Percentiles rank a stretch among this genome's conserved stretches.
Evolutionary conservation across 2,888 invertebrate genomes (phyloP).

Genomic region (Lydus trimaculatus): DNA sequence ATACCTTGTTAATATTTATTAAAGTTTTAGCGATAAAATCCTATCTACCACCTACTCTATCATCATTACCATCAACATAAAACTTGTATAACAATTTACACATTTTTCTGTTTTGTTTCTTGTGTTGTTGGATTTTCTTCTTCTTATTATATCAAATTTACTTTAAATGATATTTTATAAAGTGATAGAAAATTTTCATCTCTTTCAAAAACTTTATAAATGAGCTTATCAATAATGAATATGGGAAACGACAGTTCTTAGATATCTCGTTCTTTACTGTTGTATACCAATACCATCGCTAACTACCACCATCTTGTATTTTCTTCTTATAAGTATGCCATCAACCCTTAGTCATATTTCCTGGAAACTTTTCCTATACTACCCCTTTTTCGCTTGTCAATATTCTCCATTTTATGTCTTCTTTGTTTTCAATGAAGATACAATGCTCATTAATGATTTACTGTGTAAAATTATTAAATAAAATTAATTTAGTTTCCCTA

Average conservation of each 20-base stretch:
- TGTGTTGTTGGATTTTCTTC: neutral
- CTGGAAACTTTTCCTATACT: neutral
- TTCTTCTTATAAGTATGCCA: neutral
- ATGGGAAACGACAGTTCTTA: conserved; percentile 24
- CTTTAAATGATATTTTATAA: neutral
- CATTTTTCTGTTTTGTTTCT: no score
- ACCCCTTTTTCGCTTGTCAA: neutral
- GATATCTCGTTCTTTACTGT: neutral
- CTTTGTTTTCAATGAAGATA: neutral
- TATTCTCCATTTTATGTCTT: neutral
- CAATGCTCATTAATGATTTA: neutral
- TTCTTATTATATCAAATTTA: neutral
- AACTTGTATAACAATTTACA: neutral
- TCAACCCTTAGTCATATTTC: neutral
- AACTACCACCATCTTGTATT: neutral
- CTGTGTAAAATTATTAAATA: neutral
- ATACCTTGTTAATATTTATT: conserved; percentile 40
- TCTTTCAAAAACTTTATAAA: conserved; percentile 26
- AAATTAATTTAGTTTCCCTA: no score
- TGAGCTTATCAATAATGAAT: conserved; percentile 29
- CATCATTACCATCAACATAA: conserved; percentile 6
- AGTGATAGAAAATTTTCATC: conserved; percentile 3
- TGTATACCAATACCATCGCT: neutral
- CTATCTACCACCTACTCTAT: neutral
- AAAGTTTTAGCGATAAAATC: conserved; percentile 36